A percentile compares a stretch with the other conserved stretches of the same genome.
Conservation (phyloP, 92 coral and sea anemone genomes). For the Epizoanthus illoricatus region DNA sequence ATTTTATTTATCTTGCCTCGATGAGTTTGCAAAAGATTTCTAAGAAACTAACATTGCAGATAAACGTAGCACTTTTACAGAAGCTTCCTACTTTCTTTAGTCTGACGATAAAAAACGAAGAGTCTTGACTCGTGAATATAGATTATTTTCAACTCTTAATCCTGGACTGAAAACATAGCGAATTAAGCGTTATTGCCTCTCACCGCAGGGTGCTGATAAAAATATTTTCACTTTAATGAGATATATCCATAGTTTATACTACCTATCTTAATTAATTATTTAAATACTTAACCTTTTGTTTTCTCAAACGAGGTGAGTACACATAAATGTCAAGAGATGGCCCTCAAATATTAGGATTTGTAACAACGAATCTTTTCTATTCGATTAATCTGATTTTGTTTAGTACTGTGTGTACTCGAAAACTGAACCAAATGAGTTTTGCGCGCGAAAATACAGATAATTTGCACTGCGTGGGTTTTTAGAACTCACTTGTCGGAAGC, state of each 20-base stretch:
- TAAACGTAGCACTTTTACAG: neutral
- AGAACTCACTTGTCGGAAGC: conserved; percentile 12
- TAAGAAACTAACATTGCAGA: neutral
- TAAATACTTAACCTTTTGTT: conserved; percentile 37
- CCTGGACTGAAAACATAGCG: neutral
- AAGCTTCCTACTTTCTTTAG: neutral
- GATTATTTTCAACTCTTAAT: conserved; percentile 13
- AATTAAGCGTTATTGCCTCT: conserved; percentile 8
- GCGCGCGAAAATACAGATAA: neutral
- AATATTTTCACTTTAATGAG: conserved; percentile 40
- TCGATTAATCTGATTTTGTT: conserved; percentile 7
- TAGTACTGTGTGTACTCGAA: neutral
- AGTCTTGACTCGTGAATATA: neutral
- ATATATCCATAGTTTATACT: conserved; percentile 30
- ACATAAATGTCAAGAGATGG: conserved; percentile 21
- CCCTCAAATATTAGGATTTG: neutral
- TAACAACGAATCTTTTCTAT: neutral
- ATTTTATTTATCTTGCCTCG: conserved; percentile 25
- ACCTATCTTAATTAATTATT: conserved; percentile 38
- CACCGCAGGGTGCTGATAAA: conserved; percentile 31
- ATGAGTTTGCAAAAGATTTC: conserved; percentile 21
- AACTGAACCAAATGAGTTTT: neutral
- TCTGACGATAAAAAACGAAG: neutral
- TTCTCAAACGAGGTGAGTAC: conserved; percentile 19
- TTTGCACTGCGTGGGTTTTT: conserved; percentile 6